Conservation (phyloP, 2,888 invertebrate genomes). For the Acleris emargana region DNA sequence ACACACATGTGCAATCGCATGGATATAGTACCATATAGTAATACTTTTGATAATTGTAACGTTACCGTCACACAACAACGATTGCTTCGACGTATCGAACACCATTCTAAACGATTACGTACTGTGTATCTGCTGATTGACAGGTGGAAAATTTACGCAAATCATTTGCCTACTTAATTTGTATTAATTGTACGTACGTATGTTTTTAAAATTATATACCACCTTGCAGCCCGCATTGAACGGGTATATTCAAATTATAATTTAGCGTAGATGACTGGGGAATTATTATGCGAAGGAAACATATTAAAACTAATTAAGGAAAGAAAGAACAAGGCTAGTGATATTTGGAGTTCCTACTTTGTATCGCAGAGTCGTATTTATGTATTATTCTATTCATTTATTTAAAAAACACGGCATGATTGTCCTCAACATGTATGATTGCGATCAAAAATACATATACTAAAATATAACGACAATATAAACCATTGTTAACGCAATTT, state of each 20-base stretch:
- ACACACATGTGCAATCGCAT: too few species aligned
- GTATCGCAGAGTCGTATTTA: too few species aligned
- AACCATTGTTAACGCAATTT: too few species aligned
- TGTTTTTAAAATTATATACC: slow-evolving; percentile 25
- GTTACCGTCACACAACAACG: slow-evolving; percentile 51
- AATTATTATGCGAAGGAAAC: slow-evolving; percentile 9
- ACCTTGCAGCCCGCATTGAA: slow-evolving; percentile 29
- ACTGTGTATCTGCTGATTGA: slow-evolving; percentile 49
- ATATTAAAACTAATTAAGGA: too few species aligned
- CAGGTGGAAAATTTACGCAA: slow-evolving; percentile 57
- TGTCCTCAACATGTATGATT: too few species aligned
- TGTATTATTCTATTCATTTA: too few species aligned
- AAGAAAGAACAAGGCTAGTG: too few species aligned
- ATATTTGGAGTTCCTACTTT: too few species aligned
- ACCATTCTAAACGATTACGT: slow-evolving; percentile 50
- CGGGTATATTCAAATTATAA: slow-evolving; percentile 18
- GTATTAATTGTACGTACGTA: slow-evolving; percentile 30
- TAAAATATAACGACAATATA: too few species aligned
- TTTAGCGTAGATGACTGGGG: slow-evolving; percentile 22
- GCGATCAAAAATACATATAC: too few species aligned
- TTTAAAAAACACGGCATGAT: too few species aligned
- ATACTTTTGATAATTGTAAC: slow-evolving; percentile 50
- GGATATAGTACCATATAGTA: slow-evolving; percentile 21
- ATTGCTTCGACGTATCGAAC: slow-evolving; percentile 60
- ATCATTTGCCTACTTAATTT: slow-evolving; percentile 39